Conservation (phyloP, 2,797 vertebrate genomes). For the Sciurus carolinensis region DNA sequence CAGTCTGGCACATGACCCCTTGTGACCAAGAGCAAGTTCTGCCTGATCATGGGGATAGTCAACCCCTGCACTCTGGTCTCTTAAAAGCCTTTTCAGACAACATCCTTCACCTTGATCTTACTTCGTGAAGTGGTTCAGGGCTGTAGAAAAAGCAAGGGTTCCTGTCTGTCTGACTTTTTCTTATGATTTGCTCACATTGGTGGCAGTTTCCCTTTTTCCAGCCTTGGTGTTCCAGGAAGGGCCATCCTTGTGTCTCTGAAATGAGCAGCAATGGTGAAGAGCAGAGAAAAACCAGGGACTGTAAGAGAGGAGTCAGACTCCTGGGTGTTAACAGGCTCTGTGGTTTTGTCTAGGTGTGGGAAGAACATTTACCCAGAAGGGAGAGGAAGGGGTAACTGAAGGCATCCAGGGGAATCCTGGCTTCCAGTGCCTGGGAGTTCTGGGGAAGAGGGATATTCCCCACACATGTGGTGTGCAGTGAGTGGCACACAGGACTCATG, state of each 20-base stretch:
- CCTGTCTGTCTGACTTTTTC: not conserved
- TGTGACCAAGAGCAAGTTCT: not conserved
- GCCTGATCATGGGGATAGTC: fast-evolving
- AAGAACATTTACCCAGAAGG: not conserved
- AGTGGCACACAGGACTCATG: not conserved
- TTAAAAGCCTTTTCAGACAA: not conserved
- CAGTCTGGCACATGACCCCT: fast-evolving
- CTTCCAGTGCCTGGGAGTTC: not conserved
- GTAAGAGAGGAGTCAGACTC: too few relatives aligned
- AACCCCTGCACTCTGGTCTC: not conserved
- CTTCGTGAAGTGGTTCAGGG: not conserved
- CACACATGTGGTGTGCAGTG: fast-evolving
- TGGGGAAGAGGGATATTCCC: not conserved
- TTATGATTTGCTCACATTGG: not conserved
- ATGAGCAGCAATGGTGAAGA: too few relatives aligned
- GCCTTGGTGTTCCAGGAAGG: not conserved
- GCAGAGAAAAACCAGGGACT: not conserved
- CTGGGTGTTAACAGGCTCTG: not conserved
- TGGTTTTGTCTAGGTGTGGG: fast-evolving
- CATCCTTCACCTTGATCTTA: not conserved
- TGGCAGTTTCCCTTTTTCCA: not conserved
- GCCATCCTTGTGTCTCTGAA: not conserved
- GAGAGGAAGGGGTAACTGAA: not conserved
- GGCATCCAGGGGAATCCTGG: not conserved
- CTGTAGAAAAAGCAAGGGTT: not conserved